A percentile compares a stretch with the other conserved stretches of the same genome.
Evolutionary conservation across 2,113 vertebrate genomes (phyloP).

Genomic region (Mirza zaza): DNA sequence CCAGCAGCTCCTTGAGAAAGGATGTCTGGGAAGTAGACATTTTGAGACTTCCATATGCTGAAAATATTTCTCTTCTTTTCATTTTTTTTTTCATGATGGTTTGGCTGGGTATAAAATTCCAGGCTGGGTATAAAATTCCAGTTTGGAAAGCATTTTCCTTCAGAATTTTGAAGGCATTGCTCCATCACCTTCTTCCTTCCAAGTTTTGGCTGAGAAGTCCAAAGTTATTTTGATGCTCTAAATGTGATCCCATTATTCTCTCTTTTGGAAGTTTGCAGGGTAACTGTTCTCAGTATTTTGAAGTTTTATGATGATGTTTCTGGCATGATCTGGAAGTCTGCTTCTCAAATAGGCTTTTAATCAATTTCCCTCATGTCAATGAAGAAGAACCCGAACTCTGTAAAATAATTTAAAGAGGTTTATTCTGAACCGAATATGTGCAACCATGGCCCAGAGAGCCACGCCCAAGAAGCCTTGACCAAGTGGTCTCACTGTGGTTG

Average conservation of each 20-base stretch:
- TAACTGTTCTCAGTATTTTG: not conserved
- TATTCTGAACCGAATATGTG: too few relatives aligned
- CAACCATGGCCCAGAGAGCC: too few relatives aligned
- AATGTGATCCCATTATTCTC: too few relatives aligned
- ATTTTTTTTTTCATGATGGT: too few relatives aligned
- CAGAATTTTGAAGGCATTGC: not conserved
- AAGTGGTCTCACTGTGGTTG: too few relatives aligned
- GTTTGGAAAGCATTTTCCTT: not conserved
- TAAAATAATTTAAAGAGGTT: too few relatives aligned
- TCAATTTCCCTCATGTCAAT: not conserved
- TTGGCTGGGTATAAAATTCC: not conserved
- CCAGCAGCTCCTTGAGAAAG: not conserved
- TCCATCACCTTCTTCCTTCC: not conserved
- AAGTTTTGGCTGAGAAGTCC: not conserved
- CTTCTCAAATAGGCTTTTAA: not conserved
- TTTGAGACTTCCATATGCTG: too few relatives aligned
- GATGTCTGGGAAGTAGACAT: too few relatives aligned
- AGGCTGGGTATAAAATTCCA: constrained; percentile 7
- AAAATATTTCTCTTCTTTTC: too few relatives aligned
- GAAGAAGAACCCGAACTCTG: too few relatives aligned
- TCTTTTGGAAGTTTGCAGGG: not conserved
- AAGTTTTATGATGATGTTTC: not conserved
- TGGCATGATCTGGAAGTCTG: not conserved
- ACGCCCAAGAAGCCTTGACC: too few relatives aligned
- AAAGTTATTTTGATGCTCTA: not conserved